Base-by-base conservation (phyloP, 2,888 invertebrate species). In the Philereme transversata region DNA sequence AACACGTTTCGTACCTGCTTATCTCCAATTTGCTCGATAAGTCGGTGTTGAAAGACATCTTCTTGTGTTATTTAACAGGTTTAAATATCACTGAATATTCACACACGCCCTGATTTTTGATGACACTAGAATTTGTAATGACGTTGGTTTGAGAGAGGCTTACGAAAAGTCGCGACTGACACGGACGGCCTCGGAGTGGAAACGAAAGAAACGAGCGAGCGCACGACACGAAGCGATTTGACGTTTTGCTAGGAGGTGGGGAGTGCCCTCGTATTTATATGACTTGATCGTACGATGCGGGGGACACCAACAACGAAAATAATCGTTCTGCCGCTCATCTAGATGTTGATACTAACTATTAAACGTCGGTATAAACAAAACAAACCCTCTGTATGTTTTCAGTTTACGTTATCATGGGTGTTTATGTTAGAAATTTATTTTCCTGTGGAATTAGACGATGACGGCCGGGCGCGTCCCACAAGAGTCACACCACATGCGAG, bases 1-100 rank as follows among this genome's bases (percentile, higher is more conserved):
- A 68, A 77, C 76, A 79, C 76, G 70, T 68, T 79, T 69, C 85
- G 74, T 90, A 93, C 93, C 93, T 93, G 93, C 93, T 93, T 78
- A 87, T 93, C 80, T 93, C 93, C 90, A 93, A 82, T 77, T 87
- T 92, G 53, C 85, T 83, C 55, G 92, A 91, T 74, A 92, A 86
- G 68, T 92, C 91, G 66, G 89, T 90, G 83, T 91, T 90, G 87
- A 90, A 91, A 86, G 91, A 85, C 91, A 91, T 91, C 80, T 88
- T 90, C 88, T 83, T 71, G 89, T 88, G 88, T 83, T 90, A 89
- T 90, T 90, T 89, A 88, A 79, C 77, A 65, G 69, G 70, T 77
- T 75, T 87, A 88, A 89, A 89, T 90, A 90, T 87, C 91, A 92
- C 91, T 90, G 87, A 90, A 89, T 68, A 57, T 65, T 68, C 90